A percentile compares a stretch with the other conserved stretches of the same genome.
These are phyloP conservation scores for Xenops minutus DNA, from an alignment of 2,797 vertebrate species.

Conservation along the genomic window DNA sequence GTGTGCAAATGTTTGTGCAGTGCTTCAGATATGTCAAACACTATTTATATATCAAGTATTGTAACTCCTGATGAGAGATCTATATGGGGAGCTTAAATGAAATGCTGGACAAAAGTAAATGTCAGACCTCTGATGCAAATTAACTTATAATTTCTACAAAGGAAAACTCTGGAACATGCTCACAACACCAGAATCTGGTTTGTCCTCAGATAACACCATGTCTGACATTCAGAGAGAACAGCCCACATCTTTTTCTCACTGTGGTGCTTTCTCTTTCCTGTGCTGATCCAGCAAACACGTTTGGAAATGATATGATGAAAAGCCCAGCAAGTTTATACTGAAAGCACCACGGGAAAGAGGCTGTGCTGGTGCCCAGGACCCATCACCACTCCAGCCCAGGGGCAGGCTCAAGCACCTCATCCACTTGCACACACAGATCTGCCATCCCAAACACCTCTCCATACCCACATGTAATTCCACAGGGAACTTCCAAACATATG, in stretches of 20 bases:
- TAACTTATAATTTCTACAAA: not conserved
- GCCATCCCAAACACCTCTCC: not conserved
- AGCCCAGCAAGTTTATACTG: not conserved
- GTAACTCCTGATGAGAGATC: not conserved
- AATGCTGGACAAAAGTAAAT: not conserved
- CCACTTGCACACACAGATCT: accelerated
- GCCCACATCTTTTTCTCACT: not conserved
- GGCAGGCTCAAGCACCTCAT: not conserved
- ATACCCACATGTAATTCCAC: not conserved
- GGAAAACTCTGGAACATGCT: not conserved
- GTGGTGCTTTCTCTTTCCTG: too few species aligned
- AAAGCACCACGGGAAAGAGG: not conserved
- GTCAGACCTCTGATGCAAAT: not conserved
- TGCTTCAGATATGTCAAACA: not conserved
- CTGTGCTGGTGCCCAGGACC: not conserved
- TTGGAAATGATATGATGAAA: not conserved
- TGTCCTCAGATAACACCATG: not conserved
- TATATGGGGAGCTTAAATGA: not conserved
- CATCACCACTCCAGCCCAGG: not conserved
- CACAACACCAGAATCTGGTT: not conserved
- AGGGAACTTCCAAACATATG: not conserved
- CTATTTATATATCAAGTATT: not conserved
- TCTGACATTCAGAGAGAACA: not conserved
- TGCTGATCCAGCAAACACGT: too few species aligned
- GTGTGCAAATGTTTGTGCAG: not conserved